phyloP scores from a whole-genome alignment of 1,140 invertebrate genomes.

The Orchesella cincta region DNA sequence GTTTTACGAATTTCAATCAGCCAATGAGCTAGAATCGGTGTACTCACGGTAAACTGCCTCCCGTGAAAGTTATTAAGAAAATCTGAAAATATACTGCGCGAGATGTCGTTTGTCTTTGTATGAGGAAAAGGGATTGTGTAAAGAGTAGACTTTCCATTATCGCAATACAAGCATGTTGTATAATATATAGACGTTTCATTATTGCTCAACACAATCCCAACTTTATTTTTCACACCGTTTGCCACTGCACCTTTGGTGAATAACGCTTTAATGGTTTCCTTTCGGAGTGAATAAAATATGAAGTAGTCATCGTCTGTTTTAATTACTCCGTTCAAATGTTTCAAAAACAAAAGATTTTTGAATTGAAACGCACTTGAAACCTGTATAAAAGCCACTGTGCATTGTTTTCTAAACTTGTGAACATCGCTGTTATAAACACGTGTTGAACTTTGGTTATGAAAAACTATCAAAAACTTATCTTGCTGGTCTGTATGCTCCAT shows the following conservation, averaged over 20 bases:
- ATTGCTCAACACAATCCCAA: background rate
- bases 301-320: constrained; percentile 30
- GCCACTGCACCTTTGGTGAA: background rate
- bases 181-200: too few species aligned
- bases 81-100: background rate
- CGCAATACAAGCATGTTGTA: background rate
- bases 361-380: background rate
- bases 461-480: too few species aligned
- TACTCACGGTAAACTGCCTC: background rate
- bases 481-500: too few species aligned
- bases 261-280: background rate
- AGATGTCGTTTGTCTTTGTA: background rate
- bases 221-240: background rate
- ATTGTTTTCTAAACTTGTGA: background rate
- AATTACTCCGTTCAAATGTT: background rate
- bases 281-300: constrained; percentile 6
- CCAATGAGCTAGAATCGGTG: background rate
- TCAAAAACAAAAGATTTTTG: background rate
- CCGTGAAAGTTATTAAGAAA: background rate
- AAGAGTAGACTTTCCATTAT: background rate
- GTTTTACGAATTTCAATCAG: background rate
- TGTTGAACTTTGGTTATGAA: too few species aligned
- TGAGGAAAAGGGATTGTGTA: background rate
- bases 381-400: background rate
- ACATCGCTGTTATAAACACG: too few species aligned